A percentile compares a stretch with the other conserved stretches of the same genome.
phyloP scores from a whole-genome alignment of 2,113 vertebrate species.

The Sorex araneus region DNA sequence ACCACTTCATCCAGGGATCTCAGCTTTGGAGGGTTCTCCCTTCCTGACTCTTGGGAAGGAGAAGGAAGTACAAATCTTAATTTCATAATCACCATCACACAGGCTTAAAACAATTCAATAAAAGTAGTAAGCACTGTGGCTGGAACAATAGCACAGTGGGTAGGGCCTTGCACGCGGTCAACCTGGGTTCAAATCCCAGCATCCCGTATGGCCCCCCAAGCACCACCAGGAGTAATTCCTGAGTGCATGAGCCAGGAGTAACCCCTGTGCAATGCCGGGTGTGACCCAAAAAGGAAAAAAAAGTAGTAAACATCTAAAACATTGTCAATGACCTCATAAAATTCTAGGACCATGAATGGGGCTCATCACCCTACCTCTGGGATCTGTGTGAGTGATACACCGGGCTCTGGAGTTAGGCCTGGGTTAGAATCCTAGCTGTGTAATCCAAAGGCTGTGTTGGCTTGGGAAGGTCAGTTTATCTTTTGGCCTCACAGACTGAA shows the following conservation, averaged over 20 bases:
- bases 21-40: neutral
- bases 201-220: too few relatives aligned
- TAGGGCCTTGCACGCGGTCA: too few relatives aligned
- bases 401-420: neutral
- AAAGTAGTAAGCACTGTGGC: neutral
- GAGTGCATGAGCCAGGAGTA: too few relatives aligned
- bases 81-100: neutral
- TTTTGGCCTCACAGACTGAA: neutral
- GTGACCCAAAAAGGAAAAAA: too few relatives aligned
- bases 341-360: neutral
- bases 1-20: neutral
- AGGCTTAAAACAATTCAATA: neutral
- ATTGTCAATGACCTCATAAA: neutral
- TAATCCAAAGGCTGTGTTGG: neutral
- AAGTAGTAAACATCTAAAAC: neutral
- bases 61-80: constrained; percentile 4
- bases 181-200: too few relatives aligned
- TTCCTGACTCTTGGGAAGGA: neutral
- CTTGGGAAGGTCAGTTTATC: constrained; percentile 4
- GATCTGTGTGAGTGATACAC: neutral
- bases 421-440: neutral
- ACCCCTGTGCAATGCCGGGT: too few relatives aligned
- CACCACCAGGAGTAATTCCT: too few relatives aligned
- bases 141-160: neutral
- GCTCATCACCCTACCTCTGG: rapidly evolving